These are phyloP conservation scores for Carposina sasakii DNA, from an alignment of 1,140 invertebrate genomes.

Conservation along the genomic window DNA sequence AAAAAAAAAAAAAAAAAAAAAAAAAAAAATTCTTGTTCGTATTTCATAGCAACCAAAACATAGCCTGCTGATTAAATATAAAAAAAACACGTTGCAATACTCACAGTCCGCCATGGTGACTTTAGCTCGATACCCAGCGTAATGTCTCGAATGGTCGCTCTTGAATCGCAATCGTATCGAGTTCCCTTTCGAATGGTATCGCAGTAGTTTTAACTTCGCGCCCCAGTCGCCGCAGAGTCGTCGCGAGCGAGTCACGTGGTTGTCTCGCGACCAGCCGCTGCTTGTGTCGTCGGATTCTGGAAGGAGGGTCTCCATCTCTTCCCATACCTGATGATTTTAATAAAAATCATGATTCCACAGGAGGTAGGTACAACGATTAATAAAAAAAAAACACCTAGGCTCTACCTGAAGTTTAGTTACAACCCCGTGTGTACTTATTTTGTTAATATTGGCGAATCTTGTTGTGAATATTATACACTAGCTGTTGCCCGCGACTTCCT, in stretches of 20 bases:
- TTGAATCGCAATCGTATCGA: constrained; percentile 76
- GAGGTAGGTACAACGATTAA: too few relatives aligned
- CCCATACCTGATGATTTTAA: constrained; percentile 47
- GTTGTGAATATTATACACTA: too few relatives aligned
- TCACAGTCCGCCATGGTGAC: constrained; percentile 80
- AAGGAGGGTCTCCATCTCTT: constrained; percentile 46
- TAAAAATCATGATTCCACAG: too few relatives aligned
- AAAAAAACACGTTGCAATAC: constrained; percentile 38
- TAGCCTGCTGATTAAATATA: too few relatives aligned
- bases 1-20: too few relatives aligned
- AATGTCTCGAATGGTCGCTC: constrained; percentile 82
- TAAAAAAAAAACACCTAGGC: too few relatives aligned
- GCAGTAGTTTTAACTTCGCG: constrained; percentile 79
- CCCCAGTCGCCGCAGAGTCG: constrained; percentile 84
- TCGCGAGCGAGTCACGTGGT: constrained; percentile 36
- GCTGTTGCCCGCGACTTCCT: too few relatives aligned
- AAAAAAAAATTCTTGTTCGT: too few relatives aligned
- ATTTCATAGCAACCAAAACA: too few relatives aligned
- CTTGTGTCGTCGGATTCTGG: constrained; percentile 50
- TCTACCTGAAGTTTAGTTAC: too few relatives aligned
- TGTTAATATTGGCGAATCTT: too few relatives aligned
- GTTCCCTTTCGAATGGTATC: constrained; percentile 73
- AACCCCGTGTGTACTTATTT: too few relatives aligned
- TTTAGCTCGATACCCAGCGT: constrained; percentile 79
- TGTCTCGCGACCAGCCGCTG: constrained; percentile 46